Evolutionary conservation across 2,888 invertebrate genomes (phyloP).

Genomic region (Cyclophora punctaria): DNA sequence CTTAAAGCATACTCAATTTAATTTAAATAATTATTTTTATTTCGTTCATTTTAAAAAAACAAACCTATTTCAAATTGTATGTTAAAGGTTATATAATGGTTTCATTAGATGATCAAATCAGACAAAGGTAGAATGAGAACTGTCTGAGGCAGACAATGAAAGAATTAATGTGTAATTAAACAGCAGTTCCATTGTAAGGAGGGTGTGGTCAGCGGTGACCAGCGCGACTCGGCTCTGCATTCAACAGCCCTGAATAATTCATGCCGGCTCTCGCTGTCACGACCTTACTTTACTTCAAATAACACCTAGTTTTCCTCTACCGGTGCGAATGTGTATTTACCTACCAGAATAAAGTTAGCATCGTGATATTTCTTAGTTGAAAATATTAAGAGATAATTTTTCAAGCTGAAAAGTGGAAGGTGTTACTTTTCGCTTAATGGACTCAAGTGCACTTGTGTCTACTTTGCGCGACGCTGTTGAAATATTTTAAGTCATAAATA

Average conservation of each 20-base stretch:
- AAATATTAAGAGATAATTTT: constrained; percentile 26
- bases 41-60: too few species aligned
- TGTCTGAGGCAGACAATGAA: constrained; percentile 13
- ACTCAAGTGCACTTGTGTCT: constrained; percentile 28
- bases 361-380: constrained; percentile 20
- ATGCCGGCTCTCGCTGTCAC: constrained; percentile 44
- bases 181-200: constrained; percentile 25
- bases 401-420: constrained; percentile 22
- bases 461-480: constrained; percentile 10
- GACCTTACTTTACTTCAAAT: constrained; percentile 37
- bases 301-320: constrained; percentile 26
- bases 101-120: constrained; percentile 1
- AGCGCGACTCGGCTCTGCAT: constrained; percentile 30
- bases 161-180: constrained; percentile 23
- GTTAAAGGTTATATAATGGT: constrained; percentile 1
- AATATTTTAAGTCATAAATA: constrained; percentile 12
- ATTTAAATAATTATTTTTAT: too few species aligned
- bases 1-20: too few species aligned
- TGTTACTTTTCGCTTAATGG: constrained; percentile 31
- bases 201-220: constrained; percentile 35
- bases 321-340: constrained; percentile 8
- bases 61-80: too few species aligned
- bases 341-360: constrained; percentile 8
- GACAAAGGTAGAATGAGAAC: constrained; percentile 13
- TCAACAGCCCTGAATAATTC: constrained; percentile 58